phyloP scores from a whole-genome alignment of 1,140 invertebrate species.

The Centruroides sculpturatus region DNA sequence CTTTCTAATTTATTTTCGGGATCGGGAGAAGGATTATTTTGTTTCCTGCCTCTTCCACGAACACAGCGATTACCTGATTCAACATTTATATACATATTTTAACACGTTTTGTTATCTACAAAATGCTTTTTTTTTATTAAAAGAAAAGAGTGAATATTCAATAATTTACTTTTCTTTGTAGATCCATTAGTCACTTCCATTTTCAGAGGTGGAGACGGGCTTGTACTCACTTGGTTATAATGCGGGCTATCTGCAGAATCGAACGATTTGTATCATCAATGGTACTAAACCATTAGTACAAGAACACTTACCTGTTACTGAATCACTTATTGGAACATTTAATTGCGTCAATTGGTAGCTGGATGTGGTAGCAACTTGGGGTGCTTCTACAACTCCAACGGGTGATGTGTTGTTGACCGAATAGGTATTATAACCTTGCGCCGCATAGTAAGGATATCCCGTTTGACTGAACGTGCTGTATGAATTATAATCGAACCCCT shows the following conservation, averaged over 20 bases:
- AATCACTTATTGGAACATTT: conserved; percentile 8
- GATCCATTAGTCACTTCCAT: no score
- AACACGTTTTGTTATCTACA: neutral
- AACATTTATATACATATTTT: neutral
- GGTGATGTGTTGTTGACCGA: conserved; percentile 19
- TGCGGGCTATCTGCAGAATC: no score
- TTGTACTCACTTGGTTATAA: no score
- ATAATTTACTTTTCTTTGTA: conserved; percentile 8
- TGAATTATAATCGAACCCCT: conserved; percentile 20
- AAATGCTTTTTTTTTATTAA: neutral
- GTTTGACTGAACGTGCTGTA: conserved; percentile 20
- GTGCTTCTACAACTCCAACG: conserved; percentile 17
- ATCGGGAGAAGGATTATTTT: conserved; percentile 43
- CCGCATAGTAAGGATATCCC: conserved; percentile 18
- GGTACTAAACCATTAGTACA: no score
- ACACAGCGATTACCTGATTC: conserved; percentile 11
- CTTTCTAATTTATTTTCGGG: conserved; percentile 71
- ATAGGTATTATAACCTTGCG: conserved; percentile 18
- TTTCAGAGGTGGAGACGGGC: no score
- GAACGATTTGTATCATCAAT: no score
- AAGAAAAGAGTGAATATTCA: no score
- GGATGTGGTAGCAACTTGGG: conserved; percentile 13
- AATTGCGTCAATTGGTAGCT: conserved; percentile 20
- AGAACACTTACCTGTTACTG: conserved; percentile 16
- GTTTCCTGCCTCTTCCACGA: conserved; percentile 28